Conservation (phyloP, 1,140 invertebrate species). For the Vollenhovia emeryi region DNA sequence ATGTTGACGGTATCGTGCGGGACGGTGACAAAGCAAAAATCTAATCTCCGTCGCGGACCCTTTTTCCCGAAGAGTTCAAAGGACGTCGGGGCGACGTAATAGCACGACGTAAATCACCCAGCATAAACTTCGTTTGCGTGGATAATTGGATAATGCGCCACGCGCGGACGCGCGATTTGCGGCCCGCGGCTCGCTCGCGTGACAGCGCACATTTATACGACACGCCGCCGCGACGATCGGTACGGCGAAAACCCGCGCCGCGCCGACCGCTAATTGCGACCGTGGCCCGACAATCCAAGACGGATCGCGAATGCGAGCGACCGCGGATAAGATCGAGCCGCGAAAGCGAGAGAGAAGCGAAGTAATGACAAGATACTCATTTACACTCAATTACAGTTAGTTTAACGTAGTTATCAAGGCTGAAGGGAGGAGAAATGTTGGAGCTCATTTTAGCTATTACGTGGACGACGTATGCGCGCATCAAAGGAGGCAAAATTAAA, state of each 20-base stretch:
- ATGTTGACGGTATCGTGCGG: slow-evolving; percentile 12
- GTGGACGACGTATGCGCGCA: background rate
- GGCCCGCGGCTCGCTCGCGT: slow-evolving; percentile 56
- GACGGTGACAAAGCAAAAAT: slow-evolving; percentile 58
- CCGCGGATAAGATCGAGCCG: background rate
- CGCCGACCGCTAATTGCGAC: slow-evolving; percentile 16
- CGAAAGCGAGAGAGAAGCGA: slow-evolving; percentile 1
- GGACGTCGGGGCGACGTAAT: slow-evolving; percentile 39
- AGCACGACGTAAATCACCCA: slow-evolving; percentile 49
- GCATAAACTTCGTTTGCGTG: slow-evolving; percentile 47
- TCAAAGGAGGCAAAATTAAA: background rate
- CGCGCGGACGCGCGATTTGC: slow-evolving; percentile 57
- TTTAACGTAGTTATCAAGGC: background rate
- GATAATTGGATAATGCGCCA: slow-evolving; percentile 58
- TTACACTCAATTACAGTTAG: background rate
- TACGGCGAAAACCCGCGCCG: slow-evolving; percentile 2
- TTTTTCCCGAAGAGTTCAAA: slow-evolving; percentile 50
- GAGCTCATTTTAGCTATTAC: background rate
- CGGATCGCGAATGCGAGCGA: background rate
- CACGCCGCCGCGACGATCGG: slow-evolving; percentile 41
- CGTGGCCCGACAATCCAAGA: slow-evolving; percentile 27
- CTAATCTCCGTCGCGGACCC: slow-evolving; percentile 53
- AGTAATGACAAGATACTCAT: background rate
- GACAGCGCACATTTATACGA: slow-evolving; percentile 53
- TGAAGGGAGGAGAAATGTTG: background rate